A percentile compares a stretch with the other conserved stretches of the same genome.
Conservation (phyloP, 2,888 invertebrate genomes). For the Hartigia nigra region DNA sequence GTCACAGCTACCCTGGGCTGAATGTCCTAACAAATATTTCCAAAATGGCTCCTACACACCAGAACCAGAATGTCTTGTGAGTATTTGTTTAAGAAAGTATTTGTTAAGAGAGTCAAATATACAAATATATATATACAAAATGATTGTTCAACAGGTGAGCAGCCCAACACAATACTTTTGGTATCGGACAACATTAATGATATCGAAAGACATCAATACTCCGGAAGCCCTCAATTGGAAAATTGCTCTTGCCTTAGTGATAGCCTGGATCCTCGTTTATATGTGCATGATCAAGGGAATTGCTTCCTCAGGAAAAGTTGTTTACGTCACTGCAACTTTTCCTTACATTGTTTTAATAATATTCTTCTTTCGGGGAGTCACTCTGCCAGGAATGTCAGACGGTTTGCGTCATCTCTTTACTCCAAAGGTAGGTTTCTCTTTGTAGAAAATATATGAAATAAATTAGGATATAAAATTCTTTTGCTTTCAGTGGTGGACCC, state of each 20-base stretch:
- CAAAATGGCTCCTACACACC: conserved; percentile 81
- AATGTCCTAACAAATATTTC: conserved; percentile 87
- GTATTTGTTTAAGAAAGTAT: conserved; percentile 53
- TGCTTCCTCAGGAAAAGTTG: conserved; percentile 93
- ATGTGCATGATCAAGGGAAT: conserved; percentile 98
- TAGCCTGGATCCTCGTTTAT: conserved; percentile 95
- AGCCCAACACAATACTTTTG: conserved; percentile 95
- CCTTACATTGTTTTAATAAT: conserved; percentile 95
- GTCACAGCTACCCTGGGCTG: conserved; percentile 90
- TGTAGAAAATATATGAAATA: background rate
- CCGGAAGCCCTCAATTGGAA: conserved; percentile 92
- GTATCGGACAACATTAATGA: conserved; percentile 92
- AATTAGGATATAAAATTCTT: conserved; percentile 1
- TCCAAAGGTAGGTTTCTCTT: conserved; percentile 73
- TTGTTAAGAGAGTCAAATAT: background rate
- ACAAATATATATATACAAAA: background rate
- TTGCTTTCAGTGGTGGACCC: conserved; percentile 79
- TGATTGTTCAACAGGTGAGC: conserved; percentile 72
- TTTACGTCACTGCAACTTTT: conserved; percentile 96
- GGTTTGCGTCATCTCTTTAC: conserved; percentile 91
- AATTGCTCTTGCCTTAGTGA: conserved; percentile 85
- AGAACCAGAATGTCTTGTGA: conserved; percentile 86
- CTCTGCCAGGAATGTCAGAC: conserved; percentile 87
- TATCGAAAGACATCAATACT: conserved; percentile 88
- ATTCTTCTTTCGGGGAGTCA: conserved; percentile 95